Evolutionary conservation across 2,113 vertebrate species (phyloP).

Genomic region (Maccullochella peelii): DNA sequence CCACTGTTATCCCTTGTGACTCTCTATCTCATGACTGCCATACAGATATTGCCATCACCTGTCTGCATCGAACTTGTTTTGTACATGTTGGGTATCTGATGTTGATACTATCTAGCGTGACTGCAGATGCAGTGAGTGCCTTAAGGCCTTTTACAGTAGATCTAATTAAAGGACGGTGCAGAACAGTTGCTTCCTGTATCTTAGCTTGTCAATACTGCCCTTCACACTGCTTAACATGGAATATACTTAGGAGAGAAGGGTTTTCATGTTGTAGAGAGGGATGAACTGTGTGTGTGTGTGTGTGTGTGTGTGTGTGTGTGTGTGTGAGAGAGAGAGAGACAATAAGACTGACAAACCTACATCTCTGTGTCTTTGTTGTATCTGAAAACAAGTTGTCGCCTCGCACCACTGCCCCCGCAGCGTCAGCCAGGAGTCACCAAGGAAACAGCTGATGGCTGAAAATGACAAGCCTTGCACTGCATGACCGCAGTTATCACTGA

Average conservation of each 20-base stretch:
- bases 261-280: constrained; percentile 17
- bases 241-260: constrained; percentile 49
- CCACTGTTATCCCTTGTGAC: neutral
- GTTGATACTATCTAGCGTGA: constrained; percentile 41
- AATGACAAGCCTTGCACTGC: constrained; percentile 35
- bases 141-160: constrained; percentile 48
- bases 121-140: constrained; percentile 10
- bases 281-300: neutral
- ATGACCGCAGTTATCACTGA: constrained; percentile 24
- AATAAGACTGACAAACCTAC: constrained; percentile 38
- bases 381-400: constrained; percentile 69
- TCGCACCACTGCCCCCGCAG: constrained; percentile 35
- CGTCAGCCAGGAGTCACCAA: constrained; percentile 60
- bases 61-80: constrained; percentile 23
- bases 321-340: neutral
- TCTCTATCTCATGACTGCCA: constrained; percentile 16
- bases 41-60: constrained; percentile 51
- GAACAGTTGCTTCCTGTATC: constrained; percentile 48
- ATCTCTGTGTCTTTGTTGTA: constrained; percentile 66
- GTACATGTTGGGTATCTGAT: constrained; percentile 38
- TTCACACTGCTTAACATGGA: constrained; percentile 30
- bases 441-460: constrained; percentile 66
- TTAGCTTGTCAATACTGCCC: constrained; percentile 55
- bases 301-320: neutral
- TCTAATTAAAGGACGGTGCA: constrained; percentile 54